A percentile compares a stretch with the other conserved stretches of the same genome.
Evolutionary conservation across 2,797 vertebrate species (phyloP).

Genomic region (Cossypha dichroa): DNA sequence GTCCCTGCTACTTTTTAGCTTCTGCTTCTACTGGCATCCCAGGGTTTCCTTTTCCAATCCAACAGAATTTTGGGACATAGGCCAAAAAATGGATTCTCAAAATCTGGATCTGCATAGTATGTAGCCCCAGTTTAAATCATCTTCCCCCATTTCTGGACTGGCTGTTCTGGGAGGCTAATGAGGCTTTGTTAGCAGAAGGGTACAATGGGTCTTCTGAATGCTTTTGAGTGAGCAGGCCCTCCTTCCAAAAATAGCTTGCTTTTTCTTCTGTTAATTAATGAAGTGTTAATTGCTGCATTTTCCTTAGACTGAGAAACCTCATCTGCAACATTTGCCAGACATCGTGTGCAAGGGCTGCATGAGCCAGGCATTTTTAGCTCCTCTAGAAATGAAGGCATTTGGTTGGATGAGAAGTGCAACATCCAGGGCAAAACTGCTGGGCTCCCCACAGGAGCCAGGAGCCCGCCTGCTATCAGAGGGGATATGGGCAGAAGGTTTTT

Average conservation of each 20-base stretch:
- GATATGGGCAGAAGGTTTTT: neutral
- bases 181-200: neutral
- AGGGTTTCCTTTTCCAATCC: neutral
- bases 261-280: constrained; percentile 35
- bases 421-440: neutral
- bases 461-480: neutral
- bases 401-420: neutral
- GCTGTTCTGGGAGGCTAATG: neutral
- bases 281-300: constrained; percentile 34
- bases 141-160: neutral
- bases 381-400: neutral
- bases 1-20: constrained; percentile 40
- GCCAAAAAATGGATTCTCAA: constrained; percentile 11
- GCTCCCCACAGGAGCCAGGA: neutral
- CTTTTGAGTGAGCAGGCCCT: neutral
- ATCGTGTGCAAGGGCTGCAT: neutral
- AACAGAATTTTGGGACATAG: neutral
- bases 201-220: neutral
- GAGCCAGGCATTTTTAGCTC: neutral
- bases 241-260: constrained; percentile 27
- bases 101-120: neutral
- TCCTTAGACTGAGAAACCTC: constrained; percentile 8
- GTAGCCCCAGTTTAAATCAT: neutral
- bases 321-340: neutral
- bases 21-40: constrained; percentile 3